Evolutionary conservation across 2,113 vertebrate species (phyloP), one percentile per base, ranked within the genome.

Genomic region (Glareola pratincola): DNA sequence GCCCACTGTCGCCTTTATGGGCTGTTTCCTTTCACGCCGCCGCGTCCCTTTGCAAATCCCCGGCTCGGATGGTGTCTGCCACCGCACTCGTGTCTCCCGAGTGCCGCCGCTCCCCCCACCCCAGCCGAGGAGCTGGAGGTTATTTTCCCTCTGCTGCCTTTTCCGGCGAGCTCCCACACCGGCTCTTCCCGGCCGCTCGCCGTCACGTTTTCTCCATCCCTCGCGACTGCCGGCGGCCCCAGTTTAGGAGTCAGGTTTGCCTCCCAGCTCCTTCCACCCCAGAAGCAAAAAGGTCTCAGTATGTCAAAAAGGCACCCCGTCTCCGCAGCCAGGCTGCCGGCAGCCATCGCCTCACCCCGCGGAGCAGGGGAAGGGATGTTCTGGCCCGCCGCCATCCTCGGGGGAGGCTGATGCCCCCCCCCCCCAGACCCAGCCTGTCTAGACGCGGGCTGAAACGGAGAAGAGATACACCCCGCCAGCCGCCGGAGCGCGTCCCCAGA

Each of bases 361-460:
- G 1, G 64, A 88, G 74, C 51, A 48, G 8, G 15, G 51, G 88
- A 69, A 88, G 48, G 5, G 23, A 59, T 19, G 68, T 29, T 73
- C 72, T 80, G 92, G 88, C 86, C 62, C 0, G 0, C 23, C 4
- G 48, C 77, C 81, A 94, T 75, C 57, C 90, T 88, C 9, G 0
- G 77, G 77, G 76, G 68, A 90, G 26, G 80, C 80, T 85, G 36
- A 47, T 85, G 64, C 72, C 78, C 89, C 19, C 45, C 45, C 45
- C 19, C 83, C 60, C 64, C 53, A 84, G 56, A 80, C 32, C 56
- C 41, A 71, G 82, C 66, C 36, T 85, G 94, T 95, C 94, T 95
- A 96, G 93, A 95, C 88, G 56, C 2, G 10, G 69, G 50, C 87
- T 90, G 90, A 57, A 94, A 63, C 43, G 63, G 72, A 91, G 69